These are phyloP conservation scores for Papilio demoleus DNA, from an alignment of 2,888 invertebrate species.

Conservation along the genomic window DNA sequence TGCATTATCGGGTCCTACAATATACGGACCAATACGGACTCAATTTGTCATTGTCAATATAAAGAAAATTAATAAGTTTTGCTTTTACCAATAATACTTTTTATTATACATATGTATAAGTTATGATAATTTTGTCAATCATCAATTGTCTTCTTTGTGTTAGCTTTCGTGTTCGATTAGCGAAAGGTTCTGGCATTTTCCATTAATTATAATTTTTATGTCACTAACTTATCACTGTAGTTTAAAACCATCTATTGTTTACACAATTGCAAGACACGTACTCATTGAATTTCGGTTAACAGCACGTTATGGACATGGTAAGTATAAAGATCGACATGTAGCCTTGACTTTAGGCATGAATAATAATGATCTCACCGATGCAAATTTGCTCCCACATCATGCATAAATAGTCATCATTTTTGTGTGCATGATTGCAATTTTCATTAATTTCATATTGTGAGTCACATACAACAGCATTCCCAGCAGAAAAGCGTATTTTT, in stretches of 20 bases:
- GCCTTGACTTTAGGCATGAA: conserved; percentile 1
- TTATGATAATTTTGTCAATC: not conserved
- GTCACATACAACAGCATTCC: not conserved
- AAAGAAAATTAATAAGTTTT: conserved; percentile 4
- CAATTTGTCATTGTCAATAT: conserved; percentile 1
- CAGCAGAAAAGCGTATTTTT: not conserved
- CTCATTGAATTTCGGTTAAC: not conserved
- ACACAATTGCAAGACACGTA: conserved; percentile 18
- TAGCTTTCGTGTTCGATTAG: too few relatives aligned
- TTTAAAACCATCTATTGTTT: conserved; percentile 19
- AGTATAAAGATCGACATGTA: conserved; percentile 17
- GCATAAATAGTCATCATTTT: not conserved
- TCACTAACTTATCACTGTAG: not conserved
- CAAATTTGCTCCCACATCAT: conserved; percentile 2
- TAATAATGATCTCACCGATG: conserved; percentile 27
- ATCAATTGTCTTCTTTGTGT: not conserved
- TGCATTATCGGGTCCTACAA: too few relatives aligned
- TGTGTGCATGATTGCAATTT: not conserved
- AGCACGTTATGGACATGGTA: conserved; percentile 36
- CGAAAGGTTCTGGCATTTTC: conserved; percentile 2
- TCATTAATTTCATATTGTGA: not conserved
- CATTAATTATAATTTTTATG: conserved; percentile 15
- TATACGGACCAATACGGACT: too few relatives aligned
- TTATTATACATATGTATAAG: not conserved
- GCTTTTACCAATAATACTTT: not conserved